These are phyloP conservation scores for Rhyacophila evoluta DNA, from an alignment of 2,888 invertebrate species.

Conservation along the genomic window DNA sequence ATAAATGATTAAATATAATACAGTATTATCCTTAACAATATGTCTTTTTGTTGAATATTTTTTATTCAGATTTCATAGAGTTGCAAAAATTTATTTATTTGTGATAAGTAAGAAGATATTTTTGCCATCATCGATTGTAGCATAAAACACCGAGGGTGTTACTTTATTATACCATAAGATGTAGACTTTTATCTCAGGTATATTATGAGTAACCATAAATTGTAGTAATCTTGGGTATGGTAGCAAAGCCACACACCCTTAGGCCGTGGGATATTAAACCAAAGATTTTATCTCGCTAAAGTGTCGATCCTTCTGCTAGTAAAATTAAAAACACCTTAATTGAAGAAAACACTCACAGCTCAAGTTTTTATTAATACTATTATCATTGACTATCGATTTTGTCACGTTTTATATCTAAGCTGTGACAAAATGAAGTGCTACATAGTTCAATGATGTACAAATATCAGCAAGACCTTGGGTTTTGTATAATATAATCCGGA, in stretches of 20 bases:
- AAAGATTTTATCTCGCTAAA: conserved; percentile 26
- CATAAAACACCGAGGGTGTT: background rate
- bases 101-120: background rate
- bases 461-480: too few species aligned
- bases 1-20: too few species aligned
- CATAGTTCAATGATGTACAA: too few species aligned
- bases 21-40: too few species aligned
- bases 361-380: background rate
- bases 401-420: too few species aligned
- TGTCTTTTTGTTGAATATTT: too few species aligned
- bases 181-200: conserved; percentile 12
- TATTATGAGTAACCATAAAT: conserved; percentile 14
- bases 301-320: conserved; percentile 26
- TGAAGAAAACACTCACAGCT: conserved; percentile 3
- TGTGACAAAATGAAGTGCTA: too few species aligned
- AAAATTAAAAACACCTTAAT: conserved; percentile 17
- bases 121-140: background rate
- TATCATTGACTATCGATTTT: too few species aligned
- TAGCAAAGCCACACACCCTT: conserved; percentile 13
- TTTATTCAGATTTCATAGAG: too few species aligned
- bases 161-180: background rate
- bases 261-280: conserved; percentile 21
- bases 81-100: too few species aligned
- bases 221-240: conserved; percentile 12
- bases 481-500: too few species aligned